A percentile compares a stretch with the other conserved stretches of the same genome.
Evolutionary conservation across 2,113 vertebrate genomes (phyloP).

Genomic region (Poeciliopsis prolifica): DNA sequence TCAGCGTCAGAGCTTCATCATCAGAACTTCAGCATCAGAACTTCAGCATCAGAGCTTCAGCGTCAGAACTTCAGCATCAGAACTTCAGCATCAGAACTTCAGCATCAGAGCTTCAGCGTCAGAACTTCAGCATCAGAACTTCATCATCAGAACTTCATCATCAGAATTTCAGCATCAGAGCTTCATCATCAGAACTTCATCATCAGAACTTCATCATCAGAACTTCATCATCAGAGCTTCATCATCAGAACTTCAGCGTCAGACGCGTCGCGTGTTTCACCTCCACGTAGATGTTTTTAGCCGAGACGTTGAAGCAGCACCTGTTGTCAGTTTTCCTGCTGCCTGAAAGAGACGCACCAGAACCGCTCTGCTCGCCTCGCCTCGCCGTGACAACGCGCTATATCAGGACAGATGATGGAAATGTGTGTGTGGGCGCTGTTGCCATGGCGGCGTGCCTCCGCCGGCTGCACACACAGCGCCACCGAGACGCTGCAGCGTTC

Average conservation of each 20-base stretch:
- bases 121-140: too few species aligned
- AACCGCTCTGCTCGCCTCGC: neutral
- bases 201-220: too few species aligned
- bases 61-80: too few species aligned
- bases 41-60: too few species aligned
- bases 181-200: too few species aligned
- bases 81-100: too few species aligned
- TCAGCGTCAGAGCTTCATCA: neutral
- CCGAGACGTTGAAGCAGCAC: neutral
- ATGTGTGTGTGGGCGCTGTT: conserved; percentile 46
- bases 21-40: too few species aligned
- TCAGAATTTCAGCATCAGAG: too few species aligned
- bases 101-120: too few species aligned
- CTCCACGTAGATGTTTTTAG: neutral
- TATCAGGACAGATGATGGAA: conserved; percentile 17
- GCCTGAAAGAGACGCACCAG: neutral
- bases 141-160: too few species aligned
- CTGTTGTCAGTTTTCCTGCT: neutral
- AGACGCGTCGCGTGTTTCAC: neutral
- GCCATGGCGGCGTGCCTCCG: conserved; percentile 56
- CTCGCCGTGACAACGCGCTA: neutral
- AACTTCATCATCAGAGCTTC: too few species aligned
- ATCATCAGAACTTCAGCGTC: too few species aligned
- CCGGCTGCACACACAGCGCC: conserved; percentile 32
- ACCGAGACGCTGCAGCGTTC: neutral